These are phyloP conservation scores for Rhodophaea formosa DNA, from an alignment of 2,888 invertebrate genomes.

Conservation along the genomic window DNA sequence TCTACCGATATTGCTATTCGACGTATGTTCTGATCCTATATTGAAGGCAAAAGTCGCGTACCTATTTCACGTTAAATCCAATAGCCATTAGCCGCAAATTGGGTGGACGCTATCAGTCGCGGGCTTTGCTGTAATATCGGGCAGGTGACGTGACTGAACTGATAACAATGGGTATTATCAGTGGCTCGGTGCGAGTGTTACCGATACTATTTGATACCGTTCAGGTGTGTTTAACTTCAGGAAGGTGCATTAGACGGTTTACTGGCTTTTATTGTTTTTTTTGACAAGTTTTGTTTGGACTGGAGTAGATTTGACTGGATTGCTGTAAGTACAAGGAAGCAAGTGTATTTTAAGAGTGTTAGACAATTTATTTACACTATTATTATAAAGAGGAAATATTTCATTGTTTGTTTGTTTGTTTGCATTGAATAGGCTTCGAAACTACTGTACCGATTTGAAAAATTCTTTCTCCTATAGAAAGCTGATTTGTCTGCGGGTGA, in stretches of 20 bases:
- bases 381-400: no score
- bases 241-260: background rate
- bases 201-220: background rate
- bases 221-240: background rate
- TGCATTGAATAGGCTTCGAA: no score
- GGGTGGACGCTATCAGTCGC: background rate
- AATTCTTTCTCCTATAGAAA: no score
- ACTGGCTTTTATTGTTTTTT: background rate
- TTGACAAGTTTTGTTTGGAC: background rate
- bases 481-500: no score
- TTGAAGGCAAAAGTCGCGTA: background rate
- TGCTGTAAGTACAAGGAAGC: background rate
- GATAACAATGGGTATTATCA: slow-evolving; percentile 13
- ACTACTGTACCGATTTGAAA: no score
- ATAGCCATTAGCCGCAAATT: background rate
- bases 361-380: no score
- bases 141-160: slow-evolving; percentile 8
- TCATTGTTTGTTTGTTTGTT: no score
- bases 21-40: background rate
- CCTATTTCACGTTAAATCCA: background rate
- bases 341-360: background rate
- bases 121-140: background rate
- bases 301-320: background rate
- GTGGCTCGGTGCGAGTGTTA: background rate
- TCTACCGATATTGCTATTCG: no score